phyloP scores from a whole-genome alignment of 2,113 vertebrate genomes.

The Chaetodon auriga region DNA sequence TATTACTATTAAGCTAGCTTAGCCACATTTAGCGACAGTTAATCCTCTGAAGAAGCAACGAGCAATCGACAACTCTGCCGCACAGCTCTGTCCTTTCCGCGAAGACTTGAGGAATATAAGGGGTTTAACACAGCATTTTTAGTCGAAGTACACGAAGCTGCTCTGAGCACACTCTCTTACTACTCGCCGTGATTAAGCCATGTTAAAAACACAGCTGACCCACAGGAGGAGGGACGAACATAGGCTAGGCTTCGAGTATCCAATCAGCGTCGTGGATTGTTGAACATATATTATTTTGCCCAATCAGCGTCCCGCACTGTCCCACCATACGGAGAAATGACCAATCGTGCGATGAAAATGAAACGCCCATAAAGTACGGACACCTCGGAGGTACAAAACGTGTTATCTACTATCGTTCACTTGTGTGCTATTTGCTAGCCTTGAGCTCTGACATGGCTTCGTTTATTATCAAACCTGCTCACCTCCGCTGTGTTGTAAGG shows the following conservation, averaged over 20 bases:
- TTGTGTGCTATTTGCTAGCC: neutral
- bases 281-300: conserved; percentile 22
- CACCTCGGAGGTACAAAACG: conserved; percentile 48
- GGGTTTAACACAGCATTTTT: neutral
- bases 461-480: conserved; percentile 50
- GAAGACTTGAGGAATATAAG: neutral
- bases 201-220: conserved; percentile 35
- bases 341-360: conserved; percentile 71
- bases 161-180: too few relatives aligned
- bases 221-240: neutral
- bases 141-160: rapidly evolving
- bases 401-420: neutral
- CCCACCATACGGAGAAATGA: conserved; percentile 47
- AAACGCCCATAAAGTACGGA: conserved; percentile 73
- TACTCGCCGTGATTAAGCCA: rapidly evolving
- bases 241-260: neutral
- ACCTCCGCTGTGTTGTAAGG: conserved; percentile 57
- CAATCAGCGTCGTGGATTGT: conserved; percentile 64
- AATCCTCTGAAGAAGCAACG: conserved; percentile 49
- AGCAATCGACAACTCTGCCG: neutral
- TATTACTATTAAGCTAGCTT: conserved; percentile 35
- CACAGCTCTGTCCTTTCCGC: neutral
- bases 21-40: conserved; percentile 36
- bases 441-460: conserved; percentile 66
- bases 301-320: conserved; percentile 62